These are phyloP conservation scores for Ptiloglossa arizonensis DNA, from an alignment of 1,140 invertebrate species.

Conservation along the genomic window DNA sequence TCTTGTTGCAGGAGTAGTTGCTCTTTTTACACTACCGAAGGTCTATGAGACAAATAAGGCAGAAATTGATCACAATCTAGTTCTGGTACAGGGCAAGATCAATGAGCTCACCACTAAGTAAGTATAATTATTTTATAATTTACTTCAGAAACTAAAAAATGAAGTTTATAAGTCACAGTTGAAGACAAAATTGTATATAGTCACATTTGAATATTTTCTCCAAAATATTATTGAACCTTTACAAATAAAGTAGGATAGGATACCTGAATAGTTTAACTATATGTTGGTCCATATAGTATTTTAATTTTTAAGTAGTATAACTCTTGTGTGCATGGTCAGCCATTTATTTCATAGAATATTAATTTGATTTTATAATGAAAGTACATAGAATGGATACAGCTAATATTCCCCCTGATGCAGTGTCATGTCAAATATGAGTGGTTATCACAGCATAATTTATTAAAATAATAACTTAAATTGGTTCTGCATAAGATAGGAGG, in stretches of 20 bases:
- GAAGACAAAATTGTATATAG: not conserved
- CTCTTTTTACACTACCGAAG: conserved; percentile 97
- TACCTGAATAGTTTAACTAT: too few relatives aligned
- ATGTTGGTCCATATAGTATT: too few relatives aligned
- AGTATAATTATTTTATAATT: conserved; percentile 74
- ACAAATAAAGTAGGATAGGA: too few relatives aligned
- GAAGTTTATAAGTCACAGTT: too few relatives aligned
- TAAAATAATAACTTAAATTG: conserved; percentile 17
- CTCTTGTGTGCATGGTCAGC: not conserved
- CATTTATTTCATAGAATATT: conserved; percentile 15
- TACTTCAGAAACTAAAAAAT: too few relatives aligned
- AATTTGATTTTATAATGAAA: not conserved
- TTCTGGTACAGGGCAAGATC: conserved; percentile 92
- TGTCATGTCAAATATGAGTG: not conserved
- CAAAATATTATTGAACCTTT: too few relatives aligned
- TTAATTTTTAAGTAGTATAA: too few relatives aligned
- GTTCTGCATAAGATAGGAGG: not conserved
- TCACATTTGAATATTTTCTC: not conserved
- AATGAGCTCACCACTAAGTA: conserved; percentile 94
- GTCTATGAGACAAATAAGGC: conserved; percentile 98
- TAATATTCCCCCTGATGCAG: not conserved
- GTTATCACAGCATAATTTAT: not conserved
- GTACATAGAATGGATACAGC: not conserved
- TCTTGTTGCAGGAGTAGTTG: conserved; percentile 90
- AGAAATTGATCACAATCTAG: conserved; percentile 96